Base-by-base conservation (phyloP, 2,797 vertebrate species). In the Fundulus diaphanus region DNA sequence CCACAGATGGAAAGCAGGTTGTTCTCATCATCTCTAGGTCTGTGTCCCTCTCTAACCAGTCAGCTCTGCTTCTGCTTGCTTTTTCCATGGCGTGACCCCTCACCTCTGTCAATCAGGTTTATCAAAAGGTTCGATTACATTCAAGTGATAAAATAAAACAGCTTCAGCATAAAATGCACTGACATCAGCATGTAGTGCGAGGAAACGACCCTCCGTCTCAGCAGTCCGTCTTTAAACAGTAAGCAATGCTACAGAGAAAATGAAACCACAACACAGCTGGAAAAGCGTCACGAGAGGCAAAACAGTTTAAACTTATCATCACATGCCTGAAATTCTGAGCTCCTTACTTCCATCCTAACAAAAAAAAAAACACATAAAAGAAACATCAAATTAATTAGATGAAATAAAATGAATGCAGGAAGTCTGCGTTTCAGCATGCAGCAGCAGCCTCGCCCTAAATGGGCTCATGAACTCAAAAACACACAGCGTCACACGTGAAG, bases 401-500 rank as follows among this genome's bases (percentile, higher is more conserved):
- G 27, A 49, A 11, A 65, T 2, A 24, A 48, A n/a, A 2, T 24
- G 29, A 27, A 12, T 33, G 72, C 57, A 76, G 29, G 29, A 78
- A 74, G 49, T 78, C 4, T 1, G 0, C 24, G 49, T 68, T 76
- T 51, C 22, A n/a, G 20, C 48, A 61, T 0, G 8, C 24, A 63
- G 59, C 59, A 49, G 20, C 48, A 18, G 16, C 6, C 16, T 20
- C 1, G 48, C 16, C 48, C 20, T 49, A 18, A 49, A 18, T 16
- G 48, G 15, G 22, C n/a, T 27, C 6, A 13, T 42, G 5, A 15
- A 49, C 33, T 78, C 20, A 16, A 6, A 20, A 57, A 44, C 16
- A 61, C 68, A 79, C 51, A 68, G 46, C 70, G 59, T 51, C 49
- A 67, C 69, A 61, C 69, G 78, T 35, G 59, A 82, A 82, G 82